phyloP scores from a whole-genome alignment of 2,113 vertebrate genomes.

The Brachyhypopomus gauderio region DNA sequence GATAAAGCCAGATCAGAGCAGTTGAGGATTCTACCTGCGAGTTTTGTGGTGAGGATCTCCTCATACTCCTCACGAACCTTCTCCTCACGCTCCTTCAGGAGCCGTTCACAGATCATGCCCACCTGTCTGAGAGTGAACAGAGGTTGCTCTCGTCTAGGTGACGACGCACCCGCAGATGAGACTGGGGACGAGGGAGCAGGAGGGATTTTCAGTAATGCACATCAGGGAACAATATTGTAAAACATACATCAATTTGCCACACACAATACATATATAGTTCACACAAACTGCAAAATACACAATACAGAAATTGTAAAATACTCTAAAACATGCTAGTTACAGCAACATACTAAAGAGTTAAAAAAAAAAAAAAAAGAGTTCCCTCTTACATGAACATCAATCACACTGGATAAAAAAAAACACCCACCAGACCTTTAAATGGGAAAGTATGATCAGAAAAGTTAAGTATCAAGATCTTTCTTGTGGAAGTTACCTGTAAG shows the following conservation, averaged over 20 bases:
- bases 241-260: too few relatives aligned
- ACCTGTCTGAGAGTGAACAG: conserved; percentile 97
- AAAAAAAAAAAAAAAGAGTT: too few relatives aligned
- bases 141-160: conserved; percentile 95
- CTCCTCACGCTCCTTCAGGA: conserved; percentile 97
- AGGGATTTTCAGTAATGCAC: not conserved
- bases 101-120: conserved; percentile 98
- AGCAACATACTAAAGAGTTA: too few relatives aligned
- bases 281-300: too few relatives aligned
- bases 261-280: too few relatives aligned
- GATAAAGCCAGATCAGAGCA: not conserved
- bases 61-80: conserved; percentile 98
- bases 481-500: conserved; percentile 5
- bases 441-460: too few relatives aligned
- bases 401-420: too few relatives aligned
- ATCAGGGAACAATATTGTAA: not conserved
- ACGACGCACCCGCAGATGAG: conserved; percentile 83
- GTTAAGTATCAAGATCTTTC: too few relatives aligned
- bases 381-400: too few relatives aligned
- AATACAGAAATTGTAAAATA: too few relatives aligned
- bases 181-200: conserved; percentile 61
- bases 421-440: too few relatives aligned
- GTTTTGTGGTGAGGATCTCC: conserved; percentile 95
- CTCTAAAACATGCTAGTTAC: too few relatives aligned
- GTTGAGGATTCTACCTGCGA: conserved; percentile 81